Base-by-base conservation (phyloP, 2,797 vertebrate species). In the Iguana delicatissima region DNA sequence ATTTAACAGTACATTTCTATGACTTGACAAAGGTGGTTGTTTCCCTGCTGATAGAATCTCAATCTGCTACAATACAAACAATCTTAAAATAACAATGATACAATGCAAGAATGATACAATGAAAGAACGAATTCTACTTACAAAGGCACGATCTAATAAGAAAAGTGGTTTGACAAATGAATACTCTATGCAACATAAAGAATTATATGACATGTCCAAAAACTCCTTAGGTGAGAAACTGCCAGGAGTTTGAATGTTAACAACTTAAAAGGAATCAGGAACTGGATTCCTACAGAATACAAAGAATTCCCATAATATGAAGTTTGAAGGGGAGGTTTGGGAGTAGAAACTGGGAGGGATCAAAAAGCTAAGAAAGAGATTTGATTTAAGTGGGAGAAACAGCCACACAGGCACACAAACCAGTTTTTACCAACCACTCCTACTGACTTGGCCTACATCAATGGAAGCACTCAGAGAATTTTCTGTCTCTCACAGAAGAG, bases 1-100 rank as follows among this genome's bases (percentile, higher is more conserved):
- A 87, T 55, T 64, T 89, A 83, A 89, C 35, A 92, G 89, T 9
- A 67, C 1, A 6, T 77, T 92, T 88, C 87, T 72, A 20, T 64
- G 93, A 29, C 0, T 16, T 92, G 86, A 90, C 90, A 24, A 87
- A 8, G 59, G 32, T 73, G n/a, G 22, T 26, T 89, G 22, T 8
- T 90, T 93, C 67, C 64, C 86, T 0, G 0, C 2, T 90, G 62
- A 85, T 91, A 69, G 42, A 91, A 4, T 88, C 82, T 89, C 77
- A 92, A 86, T 4, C 4, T 88, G 85, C n/a, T 92, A 46, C 77
- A 93, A 73, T 29, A 62, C 6, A 74, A 62, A 80, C 20, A 91
- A 0, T 85, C n/a, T 82, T 32, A 72, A 14, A 67, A 81, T 3
- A 42, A 86, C 91, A 92, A 57, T 1, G 83, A n/a, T 5, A 77